Evolutionary conservation across 2,797 vertebrate species (phyloP), one percentile per base, ranked within the genome.

Genomic region (Tiaroga cobitis): DNA sequence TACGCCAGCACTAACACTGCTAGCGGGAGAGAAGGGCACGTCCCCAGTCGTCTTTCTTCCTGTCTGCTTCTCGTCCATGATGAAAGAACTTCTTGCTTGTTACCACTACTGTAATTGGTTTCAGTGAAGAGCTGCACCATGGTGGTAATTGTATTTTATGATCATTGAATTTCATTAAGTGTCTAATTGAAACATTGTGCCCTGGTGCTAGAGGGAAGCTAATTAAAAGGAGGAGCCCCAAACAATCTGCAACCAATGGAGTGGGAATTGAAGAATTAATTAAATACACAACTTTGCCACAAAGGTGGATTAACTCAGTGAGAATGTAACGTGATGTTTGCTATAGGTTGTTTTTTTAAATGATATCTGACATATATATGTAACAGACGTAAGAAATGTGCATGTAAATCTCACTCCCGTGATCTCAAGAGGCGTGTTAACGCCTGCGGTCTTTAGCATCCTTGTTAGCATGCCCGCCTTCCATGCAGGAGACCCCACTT

Each of bases 151-250:
- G 87, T 90, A 85, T 92, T 93, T 91, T 90, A 91, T 91, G 85
- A 92, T 91, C 89, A 90, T 90, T 92, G 90, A 88, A 93, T 93
- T 91, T 90, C 32, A 83, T 89, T 91, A 90, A 83, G 90, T 90
- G 72, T 91, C 90, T 93, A 93, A 93, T 91, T 93, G 82, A 82
- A 87, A 85, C 82, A 86, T 83, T 74, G 72, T 80, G 80, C 69
- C 86, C 72, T 2, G 15, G n/a, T 68, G 70, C 87, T 83, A 49
- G 69, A 86, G 87, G 77, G 65, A 85, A 87, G 82, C 89, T 90
- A 91, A 91, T 91, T 90, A 91, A 90, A 90, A 91, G 74, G 86
- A 89, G 88, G 81, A 87, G 72, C 88, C 86, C 76, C 82, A 90
- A 91, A 89, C 90, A 90, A 84, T 89, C 80, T 90, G 88, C 85